Conservation (phyloP, 2,888 invertebrate species). For the Eupithecia pulchellata region DNA sequence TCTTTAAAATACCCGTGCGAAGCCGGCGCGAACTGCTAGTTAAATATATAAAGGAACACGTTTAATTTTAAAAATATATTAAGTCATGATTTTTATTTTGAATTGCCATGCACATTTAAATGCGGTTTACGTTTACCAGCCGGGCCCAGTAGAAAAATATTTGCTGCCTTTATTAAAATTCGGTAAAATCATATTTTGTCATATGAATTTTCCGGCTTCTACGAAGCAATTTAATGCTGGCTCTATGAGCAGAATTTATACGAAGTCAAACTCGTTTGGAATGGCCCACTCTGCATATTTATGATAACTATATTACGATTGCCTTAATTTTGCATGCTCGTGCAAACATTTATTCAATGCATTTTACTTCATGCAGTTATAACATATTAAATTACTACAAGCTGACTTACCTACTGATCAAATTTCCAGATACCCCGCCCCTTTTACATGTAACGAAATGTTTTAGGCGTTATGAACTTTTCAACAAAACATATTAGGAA, state of each 20-base stretch:
- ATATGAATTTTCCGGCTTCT: constrained; percentile 5
- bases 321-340: neutral
- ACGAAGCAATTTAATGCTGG: neutral
- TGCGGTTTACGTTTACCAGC: neutral
- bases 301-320: constrained; percentile 10
- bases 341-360: neutral
- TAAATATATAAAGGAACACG: neutral
- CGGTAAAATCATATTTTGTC: too few relatives aligned
- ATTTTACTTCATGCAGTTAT: neutral
- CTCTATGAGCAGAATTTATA: constrained; percentile 20
- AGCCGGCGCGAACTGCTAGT: too few relatives aligned
- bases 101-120: neutral
- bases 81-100: neutral
- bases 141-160: neutral
- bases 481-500: neutral
- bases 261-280: constrained; percentile 25
- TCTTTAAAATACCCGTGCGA: too few relatives aligned
- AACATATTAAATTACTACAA: neutral
- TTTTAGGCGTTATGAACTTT: neutral
- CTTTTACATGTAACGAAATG: neutral
- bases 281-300: constrained; percentile 14
- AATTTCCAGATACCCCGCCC: neutral
- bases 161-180: too few relatives aligned
- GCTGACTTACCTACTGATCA: neutral
- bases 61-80: neutral